Conservation (phyloP, 1,140 invertebrate species). For the Penaeus chinensis region DNA sequence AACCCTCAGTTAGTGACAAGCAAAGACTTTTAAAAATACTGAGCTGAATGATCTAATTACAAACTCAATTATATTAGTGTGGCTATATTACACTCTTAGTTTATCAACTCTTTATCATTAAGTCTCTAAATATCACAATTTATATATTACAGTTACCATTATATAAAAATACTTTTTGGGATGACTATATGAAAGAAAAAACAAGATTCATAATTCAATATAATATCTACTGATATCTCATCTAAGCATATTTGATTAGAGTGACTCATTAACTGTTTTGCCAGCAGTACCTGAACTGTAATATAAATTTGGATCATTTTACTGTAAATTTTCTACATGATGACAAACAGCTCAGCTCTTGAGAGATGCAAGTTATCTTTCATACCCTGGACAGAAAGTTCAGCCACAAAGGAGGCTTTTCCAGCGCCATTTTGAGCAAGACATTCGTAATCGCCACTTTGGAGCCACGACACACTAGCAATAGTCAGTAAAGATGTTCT, state of each 20-base stretch:
- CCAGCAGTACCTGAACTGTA: too few species aligned
- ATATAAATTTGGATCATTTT: too few species aligned
- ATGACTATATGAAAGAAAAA: too few species aligned
- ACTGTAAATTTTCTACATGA: slow-evolving; percentile 27
- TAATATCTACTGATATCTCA: neutral
- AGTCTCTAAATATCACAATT: too few species aligned
- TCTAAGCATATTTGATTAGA: neutral
- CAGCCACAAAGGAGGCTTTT: slow-evolving; percentile 73
- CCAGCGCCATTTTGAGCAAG: slow-evolving; percentile 78
- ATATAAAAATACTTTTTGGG: too few species aligned
- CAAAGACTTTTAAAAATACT: slow-evolving; percentile 21
- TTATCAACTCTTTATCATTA: too few species aligned
- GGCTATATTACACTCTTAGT: neutral
- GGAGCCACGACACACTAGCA: slow-evolving; percentile 68
- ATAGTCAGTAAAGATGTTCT: slow-evolving; percentile 68
- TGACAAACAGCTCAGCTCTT: slow-evolving; percentile 54
- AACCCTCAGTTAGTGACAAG: slow-evolving; percentile 30
- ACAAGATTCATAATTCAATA: too few species aligned
- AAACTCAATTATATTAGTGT: slow-evolving; percentile 6
- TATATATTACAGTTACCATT: too few species aligned
- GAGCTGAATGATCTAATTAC: slow-evolving; percentile 32
- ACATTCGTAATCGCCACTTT: slow-evolving; percentile 82
- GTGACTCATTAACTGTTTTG: too few species aligned
- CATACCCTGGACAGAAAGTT: slow-evolving; percentile 68
- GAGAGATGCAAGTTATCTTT: slow-evolving; percentile 31